Conservation (phyloP, 2,797 vertebrate genomes). For the Percopsis omiscomaycus region DNA sequence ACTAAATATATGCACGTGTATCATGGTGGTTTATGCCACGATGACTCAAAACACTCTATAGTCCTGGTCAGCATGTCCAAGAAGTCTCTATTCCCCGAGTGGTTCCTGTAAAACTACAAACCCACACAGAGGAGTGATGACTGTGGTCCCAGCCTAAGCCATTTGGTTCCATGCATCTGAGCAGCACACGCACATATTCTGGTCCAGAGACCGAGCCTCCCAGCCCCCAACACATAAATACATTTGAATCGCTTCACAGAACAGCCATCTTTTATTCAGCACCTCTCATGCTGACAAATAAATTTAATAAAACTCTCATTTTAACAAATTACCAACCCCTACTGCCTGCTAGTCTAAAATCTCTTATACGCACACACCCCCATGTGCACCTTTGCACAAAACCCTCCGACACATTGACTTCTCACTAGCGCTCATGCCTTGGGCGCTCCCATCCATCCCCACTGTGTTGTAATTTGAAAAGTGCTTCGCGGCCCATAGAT, state of each 20-base stretch:
- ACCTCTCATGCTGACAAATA: slow-evolving; percentile 58
- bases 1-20: too few relatives aligned
- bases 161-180: slow-evolving; percentile 44
- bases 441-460: slow-evolving; percentile 48
- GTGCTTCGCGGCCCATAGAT: slow-evolving; percentile 58
- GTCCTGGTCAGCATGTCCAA: not conserved
- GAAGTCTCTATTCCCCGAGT: not conserved
- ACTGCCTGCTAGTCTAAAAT: slow-evolving; percentile 43
- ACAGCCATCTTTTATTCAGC: slow-evolving; percentile 69
- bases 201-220: slow-evolving; percentile 22
- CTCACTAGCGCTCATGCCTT: slow-evolving; percentile 43
- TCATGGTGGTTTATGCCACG: not conserved
- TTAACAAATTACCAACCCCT: slow-evolving; percentile 66
- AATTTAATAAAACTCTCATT: slow-evolving; percentile 67
- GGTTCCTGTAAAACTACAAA: slow-evolving; percentile 1
- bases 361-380: slow-evolving; percentile 1
- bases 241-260: slow-evolving; percentile 43
- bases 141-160: slow-evolving; percentile 26
- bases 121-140: slow-evolving; percentile 35
- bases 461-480: slow-evolving; percentile 64
- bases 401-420: slow-evolving; percentile 14
- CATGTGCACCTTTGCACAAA: slow-evolving; percentile 12
- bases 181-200: slow-evolving; percentile 31
- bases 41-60: too few relatives aligned
- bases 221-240: slow-evolving; percentile 51